Evolutionary conservation across 2,888 invertebrate genomes (phyloP), one percentile per base, ranked within the genome.

Genomic region (Timema cristinae): DNA sequence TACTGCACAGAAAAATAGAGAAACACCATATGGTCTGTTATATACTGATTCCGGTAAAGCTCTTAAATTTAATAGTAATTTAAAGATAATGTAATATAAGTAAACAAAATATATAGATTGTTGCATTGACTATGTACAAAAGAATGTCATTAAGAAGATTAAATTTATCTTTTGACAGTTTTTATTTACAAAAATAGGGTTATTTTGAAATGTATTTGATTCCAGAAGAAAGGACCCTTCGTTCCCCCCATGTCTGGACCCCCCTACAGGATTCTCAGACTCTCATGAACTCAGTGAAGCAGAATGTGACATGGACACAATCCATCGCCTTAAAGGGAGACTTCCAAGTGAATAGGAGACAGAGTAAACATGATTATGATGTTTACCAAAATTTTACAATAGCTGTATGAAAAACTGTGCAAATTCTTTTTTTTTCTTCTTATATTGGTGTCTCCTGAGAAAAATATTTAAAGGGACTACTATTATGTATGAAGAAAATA

Each of bases 201-300:
- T 68, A 9, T 32, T 15, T 50, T 49, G 1, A 68, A 32, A 52
- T 10, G 11, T 50, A 15, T 51, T 59, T 75, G 10, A 67, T 73
- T 74, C 49, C 72, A 77, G 76, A 70, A 71, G 74, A 15, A 75
- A 75, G 59, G 76, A 76, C 47, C 68, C 73, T 32, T 67, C 73
- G 47, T 75, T 77, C 69, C 69, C 76, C 50, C 68, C 76, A 13
- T 75, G 76, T 54, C 75, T 78, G 15, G 77, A 78, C 47, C 78
- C 78, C n/a, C 78, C 78, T 7, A 74, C 75, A 61, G 77, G 78
- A n/a, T 78, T 78, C 71, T 76, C 77, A 15, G 78, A 78, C 70
- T 70, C 74, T 50, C 74, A 75, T 47, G 78, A 78, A 71, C 72
- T 73, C 67, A 77, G 76, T 67, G 77, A 77, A 72, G 77, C 76